Evolutionary conservation across 2,888 invertebrate genomes (phyloP), one percentile per base, ranked within the genome.

Genomic region (Unio pictorum): DNA sequence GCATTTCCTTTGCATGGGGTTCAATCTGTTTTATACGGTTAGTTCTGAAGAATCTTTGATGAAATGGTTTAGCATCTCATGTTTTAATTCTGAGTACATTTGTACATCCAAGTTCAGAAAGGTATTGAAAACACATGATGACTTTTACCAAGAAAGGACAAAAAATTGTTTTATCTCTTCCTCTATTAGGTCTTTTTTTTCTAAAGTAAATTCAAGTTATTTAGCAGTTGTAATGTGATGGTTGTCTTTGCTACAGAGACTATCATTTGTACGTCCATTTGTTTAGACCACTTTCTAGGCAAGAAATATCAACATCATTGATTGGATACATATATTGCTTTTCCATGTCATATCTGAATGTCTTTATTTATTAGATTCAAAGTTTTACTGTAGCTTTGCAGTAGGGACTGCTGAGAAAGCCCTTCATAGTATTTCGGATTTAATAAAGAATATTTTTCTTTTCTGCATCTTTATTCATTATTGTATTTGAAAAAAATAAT

Each of bases 331-430:
- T 58, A 58, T n/a, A 58, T 6, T 23, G 23, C 58, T 58, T 58
- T 58, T 58, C 58, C 15, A 23, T 11, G 58, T 58, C 15, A 6
- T 23, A 58, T 23, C n/a, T n/a, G n/a, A 23, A 58, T 23, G 23
- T n/a, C 23, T 58, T 58, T 58, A 23, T 58, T 58, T 58, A 15
- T 58, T 23, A 15, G 58, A 58, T 58, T 58, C 58, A 58, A 58
- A 58, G 23, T 23, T 23, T 58, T 23, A 58, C 58, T 58, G 58
- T 58, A 23, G 58, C 23, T 11, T 11, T 58, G n/a, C 23, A 45
- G 45, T 45, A 45, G 45, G 45, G 11, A 11, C 15, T 45, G 15
- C 15, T 45, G 45, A 45, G 45, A 45, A 45, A 45, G 11, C 15
- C 45, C 4, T 45, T 15, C 15, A 45, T 45, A 15, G 45, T 45